Evolutionary conservation across 1,140 invertebrate species (phyloP).

Genomic region (Planococcus citri): DNA sequence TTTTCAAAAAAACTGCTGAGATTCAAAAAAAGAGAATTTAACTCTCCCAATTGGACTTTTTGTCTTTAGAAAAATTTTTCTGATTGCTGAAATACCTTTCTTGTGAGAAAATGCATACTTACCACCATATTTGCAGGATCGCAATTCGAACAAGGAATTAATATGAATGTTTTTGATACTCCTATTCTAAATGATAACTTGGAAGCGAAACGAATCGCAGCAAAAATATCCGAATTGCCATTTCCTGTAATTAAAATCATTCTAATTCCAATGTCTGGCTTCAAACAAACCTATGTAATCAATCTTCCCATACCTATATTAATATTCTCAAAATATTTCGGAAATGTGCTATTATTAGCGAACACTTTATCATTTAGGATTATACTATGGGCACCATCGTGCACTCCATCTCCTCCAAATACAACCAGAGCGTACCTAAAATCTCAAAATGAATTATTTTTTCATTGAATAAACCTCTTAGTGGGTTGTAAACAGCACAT

Average conservation of each 20-base stretch:
- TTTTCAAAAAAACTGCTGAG: too few species aligned
- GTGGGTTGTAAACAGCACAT: too few species aligned
- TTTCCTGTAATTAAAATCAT: slow-evolving; percentile 32
- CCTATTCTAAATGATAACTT: slow-evolving; percentile 67
- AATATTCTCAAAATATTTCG: slow-evolving; percentile 45
- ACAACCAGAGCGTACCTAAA: slow-evolving; percentile 61
- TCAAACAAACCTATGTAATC: too few species aligned
- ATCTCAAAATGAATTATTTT: not conserved
- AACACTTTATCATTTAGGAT: slow-evolving; percentile 55
- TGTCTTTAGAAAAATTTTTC: too few species aligned
- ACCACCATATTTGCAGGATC: slow-evolving; percentile 51
- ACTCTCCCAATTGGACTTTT: too few species aligned
- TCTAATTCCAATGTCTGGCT: not conserved
- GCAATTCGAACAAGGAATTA: slow-evolving; percentile 67
- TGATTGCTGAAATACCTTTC: too few species aligned
- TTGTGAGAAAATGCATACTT: too few species aligned
- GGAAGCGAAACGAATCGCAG: slow-evolving; percentile 59
- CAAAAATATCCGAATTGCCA: slow-evolving; percentile 55
- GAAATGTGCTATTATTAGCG: slow-evolving; percentile 34
- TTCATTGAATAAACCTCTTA: too few species aligned
- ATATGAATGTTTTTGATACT: slow-evolving; percentile 67
- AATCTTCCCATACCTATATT: slow-evolving; percentile 39
- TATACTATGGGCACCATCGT: slow-evolving; percentile 50
- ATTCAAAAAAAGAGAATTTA: too few species aligned
- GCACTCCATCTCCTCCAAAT: slow-evolving; percentile 63